These are phyloP conservation scores for Panurus biarmicus DNA, from an alignment of 2,113 vertebrate species.

Conservation along the genomic window DNA sequence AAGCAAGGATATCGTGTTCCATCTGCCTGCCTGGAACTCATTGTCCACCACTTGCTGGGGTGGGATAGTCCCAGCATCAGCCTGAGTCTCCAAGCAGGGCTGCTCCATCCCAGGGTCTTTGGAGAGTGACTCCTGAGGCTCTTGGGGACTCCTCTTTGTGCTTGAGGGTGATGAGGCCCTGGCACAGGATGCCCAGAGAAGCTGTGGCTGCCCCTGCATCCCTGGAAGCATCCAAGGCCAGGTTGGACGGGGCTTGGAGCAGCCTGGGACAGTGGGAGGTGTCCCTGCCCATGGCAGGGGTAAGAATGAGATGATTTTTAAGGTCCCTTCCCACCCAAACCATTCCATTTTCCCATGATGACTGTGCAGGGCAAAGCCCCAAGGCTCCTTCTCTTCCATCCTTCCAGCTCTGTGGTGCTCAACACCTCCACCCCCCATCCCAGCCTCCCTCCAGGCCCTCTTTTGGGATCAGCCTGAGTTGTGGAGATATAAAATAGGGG, in stretches of 20 bases:
- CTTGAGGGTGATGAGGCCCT: rapidly evolving
- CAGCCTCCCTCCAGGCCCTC: not conserved
- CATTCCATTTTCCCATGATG: rapidly evolving
- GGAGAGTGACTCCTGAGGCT: not conserved
- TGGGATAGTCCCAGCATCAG: not conserved
- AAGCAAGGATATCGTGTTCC: not conserved
- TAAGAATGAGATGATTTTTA: not conserved
- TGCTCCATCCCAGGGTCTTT: not conserved
- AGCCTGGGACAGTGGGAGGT: rapidly evolving
- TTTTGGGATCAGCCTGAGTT: not conserved
- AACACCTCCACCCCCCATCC: not conserved
- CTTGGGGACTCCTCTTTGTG: rapidly evolving
- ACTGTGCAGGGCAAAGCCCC: not conserved
- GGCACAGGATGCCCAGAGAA: not conserved
- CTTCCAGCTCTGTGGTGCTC: not conserved
- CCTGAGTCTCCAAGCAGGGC: not conserved
- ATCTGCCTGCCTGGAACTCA: not conserved
- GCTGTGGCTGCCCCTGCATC: not conserved
- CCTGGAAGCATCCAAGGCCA: not conserved
- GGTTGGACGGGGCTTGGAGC: rapidly evolving
- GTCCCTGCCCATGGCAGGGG: not conserved
- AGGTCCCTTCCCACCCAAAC: not conserved
- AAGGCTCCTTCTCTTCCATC: not conserved
- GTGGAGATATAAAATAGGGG: not conserved
- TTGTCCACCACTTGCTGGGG: not conserved